Base-by-base conservation (phyloP, 2,113 vertebrate species). In the Dissostichus mawsoni region DNA sequence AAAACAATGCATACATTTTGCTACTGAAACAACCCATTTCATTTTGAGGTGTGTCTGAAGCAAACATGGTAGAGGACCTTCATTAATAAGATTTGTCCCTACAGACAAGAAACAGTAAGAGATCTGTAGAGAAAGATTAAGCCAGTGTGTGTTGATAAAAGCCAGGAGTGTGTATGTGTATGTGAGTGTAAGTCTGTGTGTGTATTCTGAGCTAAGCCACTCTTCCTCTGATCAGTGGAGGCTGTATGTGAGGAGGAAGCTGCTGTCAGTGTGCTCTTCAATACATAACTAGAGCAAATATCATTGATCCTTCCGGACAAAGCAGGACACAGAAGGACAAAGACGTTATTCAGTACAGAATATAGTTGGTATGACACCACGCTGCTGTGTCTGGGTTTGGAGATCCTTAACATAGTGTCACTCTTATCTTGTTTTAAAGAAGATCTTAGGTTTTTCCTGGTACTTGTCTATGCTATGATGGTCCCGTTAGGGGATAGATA, bases 121-220 rank as follows among this genome's bases (percentile, higher is more conserved):
- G 10, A 25, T 75, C 64, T 75, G 51, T 41, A 52, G 59, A 65
- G 33, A 44, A 20, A 16, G 45, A 64, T 76, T 65, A 69, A 48
- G 45, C 23, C 45, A 4, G 53, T 45, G 61, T 74, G 70, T 64
- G 65, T 45, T 67, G 47, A 51, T 58, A 14, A 65, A 66, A 56
- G 51, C 23, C 44, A 36, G 52, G 20, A 11, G 47, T 11, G 70
- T 33, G 53, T 45, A 52, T 69, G 73, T 67, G 78, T 55, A 20
- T 20, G 20, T 20, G 20, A 20, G 45, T 20, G 63, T 47, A 45
- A 12, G 45, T 74, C 58, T n/a, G 65, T 56, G 51, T 17, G 79
- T 25, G 12, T 82, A 11, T 69, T 75, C 41, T 65, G 51, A 57
- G 61, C 51, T 62, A 18, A 41, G 11, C 53, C 41, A 3, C 29